Evolutionary conservation across 2,113 vertebrate genomes (phyloP).

Genomic region (Manacus vitellinus): DNA sequence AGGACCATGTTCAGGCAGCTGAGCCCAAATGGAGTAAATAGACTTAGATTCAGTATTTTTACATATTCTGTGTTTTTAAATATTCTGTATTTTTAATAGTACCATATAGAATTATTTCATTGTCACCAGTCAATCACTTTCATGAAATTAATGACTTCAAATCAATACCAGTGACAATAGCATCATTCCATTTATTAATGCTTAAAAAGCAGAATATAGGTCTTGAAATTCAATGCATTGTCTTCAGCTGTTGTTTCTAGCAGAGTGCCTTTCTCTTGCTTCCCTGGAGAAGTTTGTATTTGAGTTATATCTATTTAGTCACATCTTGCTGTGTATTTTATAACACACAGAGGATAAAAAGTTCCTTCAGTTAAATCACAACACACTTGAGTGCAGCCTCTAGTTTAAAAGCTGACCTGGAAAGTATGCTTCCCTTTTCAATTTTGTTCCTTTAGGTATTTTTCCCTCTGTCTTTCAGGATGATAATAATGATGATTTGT

Average conservation of each 20-base stretch:
- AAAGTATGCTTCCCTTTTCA: neutral
- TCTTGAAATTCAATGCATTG: neutral
- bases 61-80: neutral
- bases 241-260: neutral
- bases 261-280: neutral
- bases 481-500: conserved; percentile 33
- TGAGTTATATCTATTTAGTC: neutral
- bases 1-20: neutral
- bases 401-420: conserved; percentile 8
- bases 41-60: neutral
- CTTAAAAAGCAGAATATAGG: neutral
- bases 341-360: neutral
- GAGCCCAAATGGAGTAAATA: neutral
- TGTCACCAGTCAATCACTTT: neutral
- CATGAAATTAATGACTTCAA: neutral
- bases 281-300: neutral
- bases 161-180: neutral
- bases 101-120: neutral
- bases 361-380: conserved; percentile 14
- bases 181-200: neutral
- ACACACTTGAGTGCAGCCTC: neutral
- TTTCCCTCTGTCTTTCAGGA: conserved; percentile 14
- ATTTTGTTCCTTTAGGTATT: conserved; percentile 19
- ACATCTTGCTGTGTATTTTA: neutral
- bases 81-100: neutral